Base-by-base conservation (phyloP, 2,888 invertebrate species). In the Cylloceria caligata region DNA sequence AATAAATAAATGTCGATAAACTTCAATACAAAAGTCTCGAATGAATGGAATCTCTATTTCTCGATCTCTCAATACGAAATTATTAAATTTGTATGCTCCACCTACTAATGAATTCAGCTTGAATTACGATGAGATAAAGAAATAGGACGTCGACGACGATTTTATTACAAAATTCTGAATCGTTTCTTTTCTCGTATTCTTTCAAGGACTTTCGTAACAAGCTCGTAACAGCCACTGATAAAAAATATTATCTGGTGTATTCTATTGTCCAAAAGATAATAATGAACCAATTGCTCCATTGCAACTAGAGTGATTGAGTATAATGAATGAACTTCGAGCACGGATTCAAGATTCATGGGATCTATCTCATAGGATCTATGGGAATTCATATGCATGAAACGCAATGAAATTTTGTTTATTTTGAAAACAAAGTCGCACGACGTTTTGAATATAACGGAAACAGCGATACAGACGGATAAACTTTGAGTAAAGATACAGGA, bases 1-100 rank as follows among this genome's bases (percentile, higher is more conserved):
- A 67, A 30, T 30, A 42, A 57, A 55, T 55, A 42, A 21, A 52
- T 39, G 21, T 39, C 24, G 4, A n/a, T 1, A 9, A 9, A 11
- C 9, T 52, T 52, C 11, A 11, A 16, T 30, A 62, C 19, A 74
- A 65, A 45, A 30, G 27, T 75, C 19, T 52, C 55, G 45, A 47
- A 55, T 75, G 57, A 80, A 75, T 71, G 57, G 52, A 69, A 75
- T 47, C 65, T 36, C 65, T 47, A 34, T 47, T 64, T 45, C 27
- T 9, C 64, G 27, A 80, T 64, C 45, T 55, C 7, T 19, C 2
- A 16, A 36, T 27, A 19, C 13, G 36, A 64, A 64, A 27, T 55
- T 68, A 36, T 76, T 67, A 52, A 45, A 45, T 67, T 57, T 45
- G 9, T 24, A 13, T 11, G 34, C 34, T 21, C 42, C n/a, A 16